Evolutionary conservation across 2,113 vertebrate species (phyloP).

Genomic region (Pituophis catenifer): DNA sequence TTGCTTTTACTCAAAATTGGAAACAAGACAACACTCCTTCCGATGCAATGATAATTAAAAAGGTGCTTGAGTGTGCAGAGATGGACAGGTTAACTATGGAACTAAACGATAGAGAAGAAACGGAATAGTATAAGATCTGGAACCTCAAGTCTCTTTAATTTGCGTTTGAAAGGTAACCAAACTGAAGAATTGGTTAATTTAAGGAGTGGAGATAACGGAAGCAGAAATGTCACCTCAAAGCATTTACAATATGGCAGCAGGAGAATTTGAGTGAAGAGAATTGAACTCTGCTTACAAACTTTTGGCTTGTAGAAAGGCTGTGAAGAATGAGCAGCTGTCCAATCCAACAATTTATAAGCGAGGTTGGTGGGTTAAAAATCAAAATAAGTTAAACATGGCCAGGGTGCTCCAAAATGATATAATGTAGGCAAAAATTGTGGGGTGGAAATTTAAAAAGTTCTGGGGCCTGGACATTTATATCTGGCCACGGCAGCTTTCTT

Average conservation of each 20-base stretch:
- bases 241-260: not conserved
- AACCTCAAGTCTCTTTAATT: conserved; percentile 41
- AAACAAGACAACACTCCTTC: too few species aligned
- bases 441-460: conserved; percentile 27
- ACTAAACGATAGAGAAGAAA: too few species aligned
- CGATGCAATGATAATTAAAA: too few species aligned
- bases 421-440: conserved; percentile 42
- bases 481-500: not conserved
- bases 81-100: too few species aligned
- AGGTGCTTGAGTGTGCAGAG: too few species aligned
- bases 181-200: conserved; percentile 55
- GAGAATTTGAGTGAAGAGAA: conserved; percentile 20
- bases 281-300: conserved; percentile 24
- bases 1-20: too few species aligned
- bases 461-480: conserved; percentile 46
- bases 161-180: conserved; percentile 44
- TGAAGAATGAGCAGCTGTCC: conserved; percentile 23
- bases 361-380: conserved; percentile 30
- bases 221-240: conserved; percentile 30
- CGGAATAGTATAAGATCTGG: too few species aligned
- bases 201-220: conserved; percentile 36
- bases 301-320: conserved; percentile 12
- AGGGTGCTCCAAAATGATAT: conserved; percentile 45
- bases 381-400: conserved; percentile 65
- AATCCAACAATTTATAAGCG: conserved; percentile 41